Base-by-base conservation (phyloP, 2,113 vertebrate genomes). In the Carlito syrichta region DNA sequence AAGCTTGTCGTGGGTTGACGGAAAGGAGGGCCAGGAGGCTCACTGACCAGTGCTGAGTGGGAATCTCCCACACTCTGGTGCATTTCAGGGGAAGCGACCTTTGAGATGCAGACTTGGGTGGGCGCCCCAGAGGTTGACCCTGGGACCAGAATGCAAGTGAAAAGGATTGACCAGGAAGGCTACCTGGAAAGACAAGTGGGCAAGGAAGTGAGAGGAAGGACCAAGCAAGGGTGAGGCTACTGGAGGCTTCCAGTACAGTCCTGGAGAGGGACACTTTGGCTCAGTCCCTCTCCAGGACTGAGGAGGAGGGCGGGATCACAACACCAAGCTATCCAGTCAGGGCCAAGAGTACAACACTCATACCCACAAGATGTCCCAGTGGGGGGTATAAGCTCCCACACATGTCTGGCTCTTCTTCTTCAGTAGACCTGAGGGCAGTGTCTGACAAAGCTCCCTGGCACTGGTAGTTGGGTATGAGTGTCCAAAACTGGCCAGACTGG, bases 21-120 rank as follows among this genome's bases (percentile, higher is more conserved):
- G 62, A 2, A 20, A 69, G n/a, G 38, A 52, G 58, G 62, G 12
- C 66, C 11, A 3, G n/a, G 13, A 27, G 66, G 82, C 62, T 27
- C 12, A 38, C 6, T 6, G 56, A 27, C 6, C 1, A 14, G 9
- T 3, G 7, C 0, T 6, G 19, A 5, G 13, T 1, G 35, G n/a
- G 35, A 50, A 40, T 1, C 5, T 56, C 66, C 20, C 73, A 68
- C 23, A 27, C 30, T 13, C 50, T 32, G 6, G n/a, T 0, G 58
- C 45, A 7, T 69, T 68, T 60, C 19, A 77, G 63, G n/a, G 58
- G 40, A 66, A 38, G 19, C 7, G 17, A 2, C 3, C 5, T 3
- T 45, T 32, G 35, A 83, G 74, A 25, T 13, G 54, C 1, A 6
- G 76, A 17, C 27, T 81, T 1, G 1, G 20, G 83, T 4, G 45